Conservation (phyloP, 1,140 invertebrate species). For the Anoplolepis gracilipes region DNA sequence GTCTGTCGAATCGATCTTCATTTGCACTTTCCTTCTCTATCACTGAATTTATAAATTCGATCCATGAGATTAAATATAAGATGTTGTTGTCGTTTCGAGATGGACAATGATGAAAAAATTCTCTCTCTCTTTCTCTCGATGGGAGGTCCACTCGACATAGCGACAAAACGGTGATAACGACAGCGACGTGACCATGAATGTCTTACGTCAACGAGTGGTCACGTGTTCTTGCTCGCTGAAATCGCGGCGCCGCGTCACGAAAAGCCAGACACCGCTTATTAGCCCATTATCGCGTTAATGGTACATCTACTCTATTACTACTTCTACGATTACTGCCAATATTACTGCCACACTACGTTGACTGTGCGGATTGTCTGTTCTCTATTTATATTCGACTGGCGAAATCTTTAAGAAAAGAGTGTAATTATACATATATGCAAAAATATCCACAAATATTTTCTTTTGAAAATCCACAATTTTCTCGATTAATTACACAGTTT, state of each 20-base stretch:
- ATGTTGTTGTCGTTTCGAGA: neutral
- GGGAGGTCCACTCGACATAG: neutral
- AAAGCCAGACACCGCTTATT: conserved; percentile 68
- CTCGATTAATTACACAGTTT: neutral
- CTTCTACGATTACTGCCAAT: conserved; percentile 36
- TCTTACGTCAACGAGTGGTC: conserved; percentile 22
- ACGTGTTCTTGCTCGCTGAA: conserved; percentile 67
- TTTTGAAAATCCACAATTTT: neutral
- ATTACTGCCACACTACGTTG: neutral
- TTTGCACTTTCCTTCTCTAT: neutral
- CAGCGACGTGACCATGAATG: conserved; percentile 38
- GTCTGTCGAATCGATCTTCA: neutral
- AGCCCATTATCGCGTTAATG: conserved; percentile 66
- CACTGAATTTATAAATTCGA: neutral
- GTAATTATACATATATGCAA: neutral
- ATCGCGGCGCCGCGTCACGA: conserved; percentile 62
- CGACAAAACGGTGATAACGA: neutral
- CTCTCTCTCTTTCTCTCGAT: neutral
- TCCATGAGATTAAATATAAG: neutral
- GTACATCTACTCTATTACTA: conserved; percentile 40
- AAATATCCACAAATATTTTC: neutral
- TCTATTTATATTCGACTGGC: neutral
- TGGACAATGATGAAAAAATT: neutral
- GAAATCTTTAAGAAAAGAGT: neutral
- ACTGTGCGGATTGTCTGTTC: neutral